Conservation (phyloP, 1,140 invertebrate genomes). For the Leptopilina boulardi region DNA sequence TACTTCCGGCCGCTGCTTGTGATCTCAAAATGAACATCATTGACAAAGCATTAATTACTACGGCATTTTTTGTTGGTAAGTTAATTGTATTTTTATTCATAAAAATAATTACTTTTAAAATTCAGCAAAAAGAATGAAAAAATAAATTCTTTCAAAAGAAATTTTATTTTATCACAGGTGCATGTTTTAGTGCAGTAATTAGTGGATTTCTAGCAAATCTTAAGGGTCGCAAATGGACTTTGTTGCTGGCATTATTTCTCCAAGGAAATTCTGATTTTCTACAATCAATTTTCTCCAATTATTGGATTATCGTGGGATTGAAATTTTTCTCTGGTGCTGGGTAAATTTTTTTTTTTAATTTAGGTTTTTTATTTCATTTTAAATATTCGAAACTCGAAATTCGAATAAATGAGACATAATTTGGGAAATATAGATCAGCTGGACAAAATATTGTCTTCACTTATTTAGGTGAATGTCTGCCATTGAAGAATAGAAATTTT, state of each 20-base stretch:
- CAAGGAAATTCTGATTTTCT: conserved; percentile 72
- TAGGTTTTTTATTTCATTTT: too few relatives aligned
- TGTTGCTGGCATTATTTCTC: conserved; percentile 71
- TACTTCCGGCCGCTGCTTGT: conserved; percentile 1
- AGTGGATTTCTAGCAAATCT: conserved; percentile 76
- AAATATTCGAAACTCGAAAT: too few relatives aligned
- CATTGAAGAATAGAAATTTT: conserved; percentile 75
- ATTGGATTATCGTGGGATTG: conserved; percentile 70
- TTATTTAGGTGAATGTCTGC: conserved; percentile 79
- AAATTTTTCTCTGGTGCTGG: conserved; percentile 82
- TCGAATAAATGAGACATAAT: too few relatives aligned
- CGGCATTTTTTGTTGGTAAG: neutral
- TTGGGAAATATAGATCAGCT: conserved; percentile 78
- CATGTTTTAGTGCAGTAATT: conserved; percentile 76
- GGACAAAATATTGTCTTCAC: conserved; percentile 79
- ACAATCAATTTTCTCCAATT: conserved; percentile 71
- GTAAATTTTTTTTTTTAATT: too few relatives aligned
- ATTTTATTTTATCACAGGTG: conserved; percentile 70
- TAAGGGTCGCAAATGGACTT: conserved; percentile 69
- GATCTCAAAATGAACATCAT: conserved; percentile 2
- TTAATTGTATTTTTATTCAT: neutral
- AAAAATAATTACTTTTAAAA: neutral
- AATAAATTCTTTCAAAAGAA: too few relatives aligned
- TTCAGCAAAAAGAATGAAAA: neutral
- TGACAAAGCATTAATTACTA: neutral